phyloP scores from a whole-genome alignment of 2,113 vertebrate species.

The Carettochelys insculpta region DNA sequence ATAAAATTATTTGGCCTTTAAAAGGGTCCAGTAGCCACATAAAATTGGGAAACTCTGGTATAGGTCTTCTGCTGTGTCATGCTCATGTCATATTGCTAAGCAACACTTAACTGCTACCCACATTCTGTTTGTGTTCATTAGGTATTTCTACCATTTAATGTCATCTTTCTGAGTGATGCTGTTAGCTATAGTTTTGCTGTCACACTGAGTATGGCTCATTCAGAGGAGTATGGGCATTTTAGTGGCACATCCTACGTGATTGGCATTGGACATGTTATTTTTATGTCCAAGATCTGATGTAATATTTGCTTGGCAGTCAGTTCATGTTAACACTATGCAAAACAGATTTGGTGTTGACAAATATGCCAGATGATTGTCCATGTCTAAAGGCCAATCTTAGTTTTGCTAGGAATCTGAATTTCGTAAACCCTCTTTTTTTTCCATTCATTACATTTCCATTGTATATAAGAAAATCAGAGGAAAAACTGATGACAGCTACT shows the following conservation, averaged over 20 bases:
- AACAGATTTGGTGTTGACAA: neutral
- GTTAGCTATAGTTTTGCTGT: neutral
- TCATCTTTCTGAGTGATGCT: neutral
- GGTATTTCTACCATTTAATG: neutral
- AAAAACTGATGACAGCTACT: neutral
- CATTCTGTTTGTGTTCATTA: neutral
- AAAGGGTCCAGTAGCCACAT: too few species aligned
- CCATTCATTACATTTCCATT: neutral
- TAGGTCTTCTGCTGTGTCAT: neutral
- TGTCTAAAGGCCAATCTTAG: neutral
- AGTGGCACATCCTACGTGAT: neutral
- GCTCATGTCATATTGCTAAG: rapidly evolving
- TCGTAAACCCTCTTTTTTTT: neutral
- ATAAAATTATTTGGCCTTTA: too few species aligned
- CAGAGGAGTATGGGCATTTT: neutral
- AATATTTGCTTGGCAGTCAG: neutral
- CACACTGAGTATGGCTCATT: neutral
- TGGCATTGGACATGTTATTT: neutral
- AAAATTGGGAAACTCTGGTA: too few species aligned
- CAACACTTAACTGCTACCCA: rapidly evolving
- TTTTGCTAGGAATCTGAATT: neutral
- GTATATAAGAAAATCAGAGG: neutral
- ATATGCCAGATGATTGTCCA: neutral
- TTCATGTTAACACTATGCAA: neutral
- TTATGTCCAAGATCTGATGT: neutral